Base-by-base conservation (phyloP, 2,113 vertebrate species). In the Columba janthina region DNA sequence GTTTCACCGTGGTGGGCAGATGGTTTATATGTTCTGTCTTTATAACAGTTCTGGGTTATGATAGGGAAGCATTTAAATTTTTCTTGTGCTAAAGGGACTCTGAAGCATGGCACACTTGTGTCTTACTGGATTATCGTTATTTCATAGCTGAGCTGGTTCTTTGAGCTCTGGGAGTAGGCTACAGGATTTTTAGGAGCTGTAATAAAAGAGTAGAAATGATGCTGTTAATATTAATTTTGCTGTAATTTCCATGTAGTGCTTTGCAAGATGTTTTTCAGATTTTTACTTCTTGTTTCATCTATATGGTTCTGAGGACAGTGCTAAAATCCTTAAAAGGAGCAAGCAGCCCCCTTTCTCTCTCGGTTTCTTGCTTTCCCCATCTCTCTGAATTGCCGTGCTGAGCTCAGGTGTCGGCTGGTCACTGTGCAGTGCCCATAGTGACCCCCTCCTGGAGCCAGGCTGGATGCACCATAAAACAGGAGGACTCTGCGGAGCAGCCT, bases 11-110 rank as follows among this genome's bases (percentile, higher is more conserved):
- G 74, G n/a, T 83, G 74, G 51, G 87, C 84, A 93, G 91, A 73
- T 91, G 91, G 70, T 13, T 94, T 67, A 17, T 51, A 18, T 44
- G 22, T 71, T 80, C 69, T 74, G 22, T 40, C 56, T 78, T 90
- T 57, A 0, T 67, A 75, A 24, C 74, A 85, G 40, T 76, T 89
- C 85, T 91, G 74, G 78, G 75, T 85, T 79, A 54, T 29, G 40
- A 91, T 74, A 91, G 82, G 74, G 56, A 96, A 91, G 66, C 74
- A 56, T 88, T 93, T 95, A 56, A 40, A 80, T 93, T 89, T 93
- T 54, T 80, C 28, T 28, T 53, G 28, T 54, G 17, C 77, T 69
- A 42, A 79, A 85, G 74, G 71, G 89, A 82, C 78, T 89, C 46
- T 21, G 67, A 88, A 88, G 87, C 50, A 29, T 51, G 71, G 87